A percentile compares a stretch with the other conserved stretches of the same genome.
phyloP scores from a whole-genome alignment of 2,797 vertebrate genomes.

The Chelon labrosus region DNA sequence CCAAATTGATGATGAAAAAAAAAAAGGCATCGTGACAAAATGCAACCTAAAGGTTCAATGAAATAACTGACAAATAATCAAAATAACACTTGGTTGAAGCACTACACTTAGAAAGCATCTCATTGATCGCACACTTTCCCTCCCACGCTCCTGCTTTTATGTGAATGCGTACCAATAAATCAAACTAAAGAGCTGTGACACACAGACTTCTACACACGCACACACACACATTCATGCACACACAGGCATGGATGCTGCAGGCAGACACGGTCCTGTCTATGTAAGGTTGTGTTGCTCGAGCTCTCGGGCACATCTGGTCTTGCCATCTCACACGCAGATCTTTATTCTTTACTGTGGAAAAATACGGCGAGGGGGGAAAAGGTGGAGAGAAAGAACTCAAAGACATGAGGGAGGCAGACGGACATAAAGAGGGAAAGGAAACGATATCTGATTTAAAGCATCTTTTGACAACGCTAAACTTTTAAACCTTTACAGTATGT shows the following conservation, averaged over 20 bases:
- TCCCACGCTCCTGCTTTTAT: background rate
- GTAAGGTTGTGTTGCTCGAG: constrained; percentile 16
- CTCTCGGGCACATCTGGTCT: constrained; percentile 51
- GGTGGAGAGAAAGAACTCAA: background rate
- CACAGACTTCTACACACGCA: background rate
- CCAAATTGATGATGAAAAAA: too few relatives aligned
- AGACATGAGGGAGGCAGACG: background rate
- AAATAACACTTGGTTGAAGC: too few relatives aligned
- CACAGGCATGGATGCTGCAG: background rate
- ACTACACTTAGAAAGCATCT: too few relatives aligned
- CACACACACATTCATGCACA: background rate
- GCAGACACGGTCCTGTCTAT: constrained; percentile 11
- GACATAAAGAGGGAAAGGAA: background rate
- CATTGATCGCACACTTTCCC: too few relatives aligned
- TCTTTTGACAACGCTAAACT: background rate
- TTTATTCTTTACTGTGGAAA: constrained; percentile 15
- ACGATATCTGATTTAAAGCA: background rate
- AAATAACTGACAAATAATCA: too few relatives aligned
- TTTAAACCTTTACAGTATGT: background rate
- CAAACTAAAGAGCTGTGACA: background rate
- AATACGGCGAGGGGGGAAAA: background rate
- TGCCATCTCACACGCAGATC: constrained; percentile 6
- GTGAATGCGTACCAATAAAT: background rate
- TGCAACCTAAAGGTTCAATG: too few relatives aligned
- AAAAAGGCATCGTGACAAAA: too few relatives aligned